Evolutionary conservation across 2,888 invertebrate species (phyloP), one percentile per base, ranked within the genome.

Genomic region (Syritta pipiens): DNA sequence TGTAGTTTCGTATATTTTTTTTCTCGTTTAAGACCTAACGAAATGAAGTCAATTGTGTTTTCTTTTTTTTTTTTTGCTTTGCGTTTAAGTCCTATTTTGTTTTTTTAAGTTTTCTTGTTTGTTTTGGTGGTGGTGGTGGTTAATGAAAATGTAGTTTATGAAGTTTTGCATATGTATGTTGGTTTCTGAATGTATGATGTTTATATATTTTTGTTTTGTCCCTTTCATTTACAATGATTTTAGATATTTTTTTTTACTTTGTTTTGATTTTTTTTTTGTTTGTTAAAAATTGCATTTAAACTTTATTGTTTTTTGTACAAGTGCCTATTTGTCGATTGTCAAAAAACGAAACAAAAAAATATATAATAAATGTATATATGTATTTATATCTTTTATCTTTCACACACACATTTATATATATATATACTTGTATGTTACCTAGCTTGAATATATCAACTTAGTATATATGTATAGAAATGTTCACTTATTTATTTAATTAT

Each of bases 281-380:
- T 69, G 49, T 62, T 75, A 60, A 69, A 68, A 71, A 71, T 71
- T 71, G 71, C 71, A 71, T 74, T 81, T 74, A 74, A 71, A 82
- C 82, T 72, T 81, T 81, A 76, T 82, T 82, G 77, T 81, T 85
- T 75, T 84, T 88, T 87, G 85, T 87, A 88, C 87, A 88, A 87
- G 88, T 87, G 88, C 88, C 88, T 88, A 88, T 88, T 88, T 87
- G 89, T 89, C 89, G 89, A 89, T 89, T 89, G 89, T 89, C 89
- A 88, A 88, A 87, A 86, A 88, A 86, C 86, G 84, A 86, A 87
- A 85, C 84, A 86, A 86, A 84, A 84, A 85, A 82, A 82, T 84
- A 84, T 84, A 76, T 69, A 86, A 85, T 85, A 85, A 86, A 84
- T 85, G 84, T 82, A 83, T 84, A 83, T 84, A 82, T 81, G 82